These are phyloP conservation scores for Tachina grossa DNA, from an alignment of 2,888 invertebrate species.

Conservation along the genomic window DNA sequence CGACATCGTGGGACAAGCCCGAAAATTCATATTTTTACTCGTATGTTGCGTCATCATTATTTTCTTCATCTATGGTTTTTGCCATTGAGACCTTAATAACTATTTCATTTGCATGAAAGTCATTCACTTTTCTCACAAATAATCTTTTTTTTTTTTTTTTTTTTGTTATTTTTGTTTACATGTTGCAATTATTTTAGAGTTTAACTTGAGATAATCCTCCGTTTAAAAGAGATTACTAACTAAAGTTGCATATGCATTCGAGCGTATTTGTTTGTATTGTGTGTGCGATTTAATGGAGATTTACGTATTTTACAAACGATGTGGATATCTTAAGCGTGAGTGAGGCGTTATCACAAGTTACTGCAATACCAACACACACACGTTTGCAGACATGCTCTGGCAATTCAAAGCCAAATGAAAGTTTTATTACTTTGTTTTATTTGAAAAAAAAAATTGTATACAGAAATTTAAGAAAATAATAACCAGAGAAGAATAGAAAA, in stretches of 20 bases:
- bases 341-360: conserved; percentile 43
- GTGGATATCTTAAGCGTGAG: conserved; percentile 45
- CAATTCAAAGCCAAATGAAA: conserved; percentile 50
- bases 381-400: background rate
- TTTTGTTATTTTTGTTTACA: too few relatives aligned
- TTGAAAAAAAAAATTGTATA: background rate
- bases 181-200: background rate
- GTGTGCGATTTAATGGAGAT: conserved; percentile 29
- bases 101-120: background rate
- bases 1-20: too few relatives aligned
- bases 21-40: too few relatives aligned
- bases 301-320: conserved; percentile 47
- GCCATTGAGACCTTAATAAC: too few relatives aligned
- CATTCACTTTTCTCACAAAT: background rate
- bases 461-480: background rate
- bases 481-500: background rate
- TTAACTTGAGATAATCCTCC: background rate
- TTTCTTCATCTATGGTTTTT: too few relatives aligned
- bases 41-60: too few relatives aligned
- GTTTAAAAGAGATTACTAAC: conserved; percentile 6
- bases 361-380: conserved; percentile 16
- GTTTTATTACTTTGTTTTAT: conserved; percentile 52
- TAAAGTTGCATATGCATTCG: background rate
- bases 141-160: background rate
- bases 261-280: background rate